Conservation (phyloP, 1,140 invertebrate genomes). For the Scaptodrosophila lebanonensis region DNA sequence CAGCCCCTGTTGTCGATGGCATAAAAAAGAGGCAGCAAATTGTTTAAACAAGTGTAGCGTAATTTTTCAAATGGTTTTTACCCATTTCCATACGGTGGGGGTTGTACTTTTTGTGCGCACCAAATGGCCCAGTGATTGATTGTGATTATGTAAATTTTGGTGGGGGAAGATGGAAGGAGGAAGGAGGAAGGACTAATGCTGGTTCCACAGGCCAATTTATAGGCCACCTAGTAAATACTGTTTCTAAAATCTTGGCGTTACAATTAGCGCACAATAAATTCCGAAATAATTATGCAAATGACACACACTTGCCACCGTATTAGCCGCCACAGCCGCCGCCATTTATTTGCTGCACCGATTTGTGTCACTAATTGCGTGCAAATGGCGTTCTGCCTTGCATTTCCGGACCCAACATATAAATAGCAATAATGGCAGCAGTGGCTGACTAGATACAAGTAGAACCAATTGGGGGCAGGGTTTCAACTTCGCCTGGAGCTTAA, state of each 20-base stretch:
- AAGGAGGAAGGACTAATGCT: slow-evolving; percentile 5
- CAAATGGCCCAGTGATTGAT: slow-evolving; percentile 48
- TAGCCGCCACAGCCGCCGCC: neutral
- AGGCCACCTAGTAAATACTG: slow-evolving; percentile 39
- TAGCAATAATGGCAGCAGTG: slow-evolving; percentile 21
- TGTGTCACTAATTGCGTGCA: slow-evolving; percentile 73
- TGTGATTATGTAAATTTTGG: slow-evolving; percentile 67
- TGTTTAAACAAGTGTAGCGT: slow-evolving; percentile 65
- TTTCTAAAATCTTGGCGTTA: slow-evolving; percentile 30
- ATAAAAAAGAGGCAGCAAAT: slow-evolving; percentile 40
- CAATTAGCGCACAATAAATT: slow-evolving; percentile 66
- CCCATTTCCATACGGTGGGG: no score
- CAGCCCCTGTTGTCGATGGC: neutral
- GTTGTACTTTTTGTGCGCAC: neutral
- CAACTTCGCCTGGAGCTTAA: neutral
- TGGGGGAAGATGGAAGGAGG: neutral
- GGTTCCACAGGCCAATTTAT: neutral
- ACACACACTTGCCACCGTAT: slow-evolving; percentile 22
- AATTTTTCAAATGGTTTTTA: slow-evolving; percentile 61
- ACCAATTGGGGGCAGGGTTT: neutral
- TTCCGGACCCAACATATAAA: slow-evolving; percentile 58
- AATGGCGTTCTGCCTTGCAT: slow-evolving; percentile 68
- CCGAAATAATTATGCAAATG: slow-evolving; percentile 46
- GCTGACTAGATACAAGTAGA: slow-evolving; percentile 6
- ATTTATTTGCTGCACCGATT: slow-evolving; percentile 31